phyloP scores from a whole-genome alignment of 2,888 invertebrate genomes.

The Cantharis flavilabris region DNA sequence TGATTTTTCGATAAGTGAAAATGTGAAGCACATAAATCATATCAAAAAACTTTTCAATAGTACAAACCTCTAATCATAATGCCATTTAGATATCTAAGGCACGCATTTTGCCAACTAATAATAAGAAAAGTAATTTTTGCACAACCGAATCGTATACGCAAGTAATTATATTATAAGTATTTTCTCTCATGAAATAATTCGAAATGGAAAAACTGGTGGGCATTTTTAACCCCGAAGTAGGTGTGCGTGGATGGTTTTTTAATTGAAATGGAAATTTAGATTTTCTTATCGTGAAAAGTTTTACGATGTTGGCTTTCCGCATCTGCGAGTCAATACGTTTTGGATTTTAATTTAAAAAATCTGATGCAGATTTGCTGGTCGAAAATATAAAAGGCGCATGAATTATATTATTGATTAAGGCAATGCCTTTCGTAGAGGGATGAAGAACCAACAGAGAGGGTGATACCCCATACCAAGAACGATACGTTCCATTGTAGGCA shows the following conservation, averaged over 20 bases:
- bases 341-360: background rate
- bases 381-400: slow-evolving; percentile 40
- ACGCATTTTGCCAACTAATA: background rate
- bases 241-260: background rate
- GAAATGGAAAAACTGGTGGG: background rate
- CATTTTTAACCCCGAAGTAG: background rate
- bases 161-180: background rate
- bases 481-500: slow-evolving; percentile 30
- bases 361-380: background rate
- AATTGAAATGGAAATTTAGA: background rate
- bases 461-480: slow-evolving; percentile 23
- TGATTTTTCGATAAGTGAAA: background rate
- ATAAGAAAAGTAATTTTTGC: background rate
- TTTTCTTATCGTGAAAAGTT: background rate
- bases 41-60: background rate
- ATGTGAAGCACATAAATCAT: background rate
- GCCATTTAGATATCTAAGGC: background rate
- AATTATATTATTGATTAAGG: slow-evolving; percentile 46
- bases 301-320: background rate
- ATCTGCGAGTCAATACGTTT: background rate
- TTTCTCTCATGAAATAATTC: background rate
- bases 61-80: background rate
- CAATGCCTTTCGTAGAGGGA: slow-evolving; percentile 26
- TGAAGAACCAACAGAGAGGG: slow-evolving; percentile 17
- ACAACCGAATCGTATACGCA: background rate